Conservation (phyloP, 2,797 vertebrate species). For the Ataeniobius toweri region DNA sequence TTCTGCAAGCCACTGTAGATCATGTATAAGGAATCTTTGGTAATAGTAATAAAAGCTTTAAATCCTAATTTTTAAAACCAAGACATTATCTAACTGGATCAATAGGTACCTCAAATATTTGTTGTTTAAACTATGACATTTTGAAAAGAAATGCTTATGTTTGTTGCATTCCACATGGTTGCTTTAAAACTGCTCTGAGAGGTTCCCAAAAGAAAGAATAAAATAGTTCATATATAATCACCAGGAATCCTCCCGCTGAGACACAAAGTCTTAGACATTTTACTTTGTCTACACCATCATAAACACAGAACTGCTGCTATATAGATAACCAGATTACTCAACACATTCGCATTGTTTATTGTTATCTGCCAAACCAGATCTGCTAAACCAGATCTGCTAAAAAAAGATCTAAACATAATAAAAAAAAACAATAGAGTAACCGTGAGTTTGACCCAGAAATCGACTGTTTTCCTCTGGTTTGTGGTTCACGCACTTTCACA, state of each 20-base stretch:
- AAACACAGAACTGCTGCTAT: neutral
- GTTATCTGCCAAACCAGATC: neutral
- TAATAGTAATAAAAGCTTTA: neutral
- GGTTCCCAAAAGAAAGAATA: slow-evolving; percentile 5
- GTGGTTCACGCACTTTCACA: neutral
- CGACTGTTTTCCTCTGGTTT: neutral
- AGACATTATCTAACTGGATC: neutral
- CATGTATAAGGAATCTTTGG: neutral
- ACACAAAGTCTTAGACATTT: neutral
- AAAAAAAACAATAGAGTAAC: neutral
- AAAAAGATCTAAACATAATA: neutral
- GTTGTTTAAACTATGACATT: neutral
- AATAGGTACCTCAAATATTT: neutral
- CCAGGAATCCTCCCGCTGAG: neutral
- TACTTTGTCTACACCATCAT: neutral
- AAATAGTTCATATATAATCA: slow-evolving; percentile 10
- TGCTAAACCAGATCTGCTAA: neutral
- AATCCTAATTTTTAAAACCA: neutral
- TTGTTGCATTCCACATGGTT: neutral
- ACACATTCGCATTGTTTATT: neutral
- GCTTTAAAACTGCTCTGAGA: neutral
- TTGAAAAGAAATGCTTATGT: neutral
- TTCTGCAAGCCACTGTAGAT: too few species aligned
- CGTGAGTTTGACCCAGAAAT: neutral
- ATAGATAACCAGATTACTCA: neutral